Conservation (phyloP, 2,888 invertebrate species). For the Tetheella fluctuosa region DNA sequence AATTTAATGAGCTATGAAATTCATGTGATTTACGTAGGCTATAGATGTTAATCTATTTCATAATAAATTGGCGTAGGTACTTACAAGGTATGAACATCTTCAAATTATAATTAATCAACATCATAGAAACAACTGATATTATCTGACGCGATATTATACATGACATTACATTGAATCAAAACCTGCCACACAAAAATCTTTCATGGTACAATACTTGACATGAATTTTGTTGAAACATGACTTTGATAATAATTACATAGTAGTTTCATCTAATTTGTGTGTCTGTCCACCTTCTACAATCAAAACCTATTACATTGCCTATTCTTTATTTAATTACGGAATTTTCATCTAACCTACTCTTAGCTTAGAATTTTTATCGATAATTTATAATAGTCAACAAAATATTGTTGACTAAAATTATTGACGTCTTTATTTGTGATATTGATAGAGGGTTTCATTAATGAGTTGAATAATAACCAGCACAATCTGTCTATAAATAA, state of each 20-base stretch:
- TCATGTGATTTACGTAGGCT: constrained; percentile 10
- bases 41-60: background rate
- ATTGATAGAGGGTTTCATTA: background rate
- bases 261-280: too few species aligned
- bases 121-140: background rate
- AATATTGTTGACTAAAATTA: too few species aligned
- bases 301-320: too few species aligned
- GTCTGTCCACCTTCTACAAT: too few species aligned
- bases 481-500: constrained; percentile 5
- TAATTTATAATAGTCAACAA: too few species aligned
- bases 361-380: too few species aligned
- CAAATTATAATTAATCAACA: background rate
- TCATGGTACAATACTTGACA: too few species aligned
- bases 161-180: background rate
- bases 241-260: too few species aligned
- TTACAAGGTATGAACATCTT: background rate
- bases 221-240: too few species aligned
- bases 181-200: background rate
- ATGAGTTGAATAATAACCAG: background rate
- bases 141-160: background rate
- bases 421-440: background rate
- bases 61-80: background rate
- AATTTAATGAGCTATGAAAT: constrained; percentile 10
- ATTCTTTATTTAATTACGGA: too few species aligned
- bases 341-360: too few species aligned